These are phyloP conservation scores for Alectoris magna DNA, from an alignment of 2,797 vertebrate species.

Conservation along the genomic window DNA sequence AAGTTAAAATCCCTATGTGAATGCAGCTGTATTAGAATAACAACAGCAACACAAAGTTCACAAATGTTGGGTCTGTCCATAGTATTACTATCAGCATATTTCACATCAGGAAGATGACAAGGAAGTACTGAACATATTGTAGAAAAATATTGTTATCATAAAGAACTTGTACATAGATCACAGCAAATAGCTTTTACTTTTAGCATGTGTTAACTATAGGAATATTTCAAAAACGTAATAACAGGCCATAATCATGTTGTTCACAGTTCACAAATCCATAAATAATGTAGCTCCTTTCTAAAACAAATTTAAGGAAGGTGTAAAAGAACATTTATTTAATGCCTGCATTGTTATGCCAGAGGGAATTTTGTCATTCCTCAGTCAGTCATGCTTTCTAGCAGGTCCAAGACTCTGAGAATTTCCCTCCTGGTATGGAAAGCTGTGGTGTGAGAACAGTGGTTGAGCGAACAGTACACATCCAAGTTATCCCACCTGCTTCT, in stretches of 20 bases:
- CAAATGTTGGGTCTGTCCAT: neutral
- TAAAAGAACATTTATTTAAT: neutral
- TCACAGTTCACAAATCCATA: neutral
- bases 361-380: neutral
- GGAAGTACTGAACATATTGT: neutral
- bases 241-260: neutral
- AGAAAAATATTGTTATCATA: neutral
- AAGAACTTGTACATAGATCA: neutral
- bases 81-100: neutral
- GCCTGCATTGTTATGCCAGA: neutral
- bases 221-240: neutral
- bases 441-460: neutral
- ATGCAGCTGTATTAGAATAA: neutral
- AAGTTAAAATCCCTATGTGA: neutral
- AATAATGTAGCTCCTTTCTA: neutral
- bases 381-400: neutral
- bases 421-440: neutral
- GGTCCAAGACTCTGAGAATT: neutral
- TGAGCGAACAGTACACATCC: neutral
- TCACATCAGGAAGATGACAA: neutral
- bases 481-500: neutral
- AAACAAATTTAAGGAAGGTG: neutral
- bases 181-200: neutral
- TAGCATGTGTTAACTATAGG: neutral
- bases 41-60: neutral